Base-by-base conservation (phyloP, 2,797 vertebrate species). In the Thunnus albacares region DNA sequence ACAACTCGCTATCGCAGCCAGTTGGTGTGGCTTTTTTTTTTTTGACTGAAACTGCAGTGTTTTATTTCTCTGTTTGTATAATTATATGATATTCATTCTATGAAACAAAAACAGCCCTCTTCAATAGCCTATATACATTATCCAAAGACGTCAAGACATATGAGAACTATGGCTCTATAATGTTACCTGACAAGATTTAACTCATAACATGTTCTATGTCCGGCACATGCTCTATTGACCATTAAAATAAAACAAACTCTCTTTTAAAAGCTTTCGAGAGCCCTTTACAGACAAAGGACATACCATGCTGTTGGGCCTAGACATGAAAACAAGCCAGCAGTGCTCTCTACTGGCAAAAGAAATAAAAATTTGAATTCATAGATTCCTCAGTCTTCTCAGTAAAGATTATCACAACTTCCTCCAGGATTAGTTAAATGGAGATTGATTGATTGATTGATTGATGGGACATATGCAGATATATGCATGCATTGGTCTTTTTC, bases 281-380 rank as follows among this genome's bases (percentile, higher is more conserved):
- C 3, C 52, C 8, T 58, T 64, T 13, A 33, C 7, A 76, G 51
- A 75, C 4, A 67, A 68, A 62, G 30, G 26, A 49, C 24, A 56
- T 30, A 26, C 1, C 10, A 72, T 43, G 22, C 53, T 35, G 30
- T 24, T 71, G 6, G 6, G 57, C 20, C 53, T 60, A 7, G 9
- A 59, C 55, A 17, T 30, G 56, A 78, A 28, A 71, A 41, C 20
- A 85, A 77, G 75, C 6, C 79, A 45, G 68, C 80, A 92, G 86
- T 78, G 82, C 91, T 52, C 87, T 86, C 90, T 93, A 71, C 59
- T 89, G 91, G 89, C 15, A 68, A 77, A 28, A 80, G 5, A 79
- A 45, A 41, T 51, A 58, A 60, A 58, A 49, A 59, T 45, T 12
- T 9, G 0, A 15, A 28, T 6, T 55, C 2, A 65, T 47, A 14